Conservation (phyloP, 2,888 invertebrate genomes). For the Neoascia interrupta region DNA sequence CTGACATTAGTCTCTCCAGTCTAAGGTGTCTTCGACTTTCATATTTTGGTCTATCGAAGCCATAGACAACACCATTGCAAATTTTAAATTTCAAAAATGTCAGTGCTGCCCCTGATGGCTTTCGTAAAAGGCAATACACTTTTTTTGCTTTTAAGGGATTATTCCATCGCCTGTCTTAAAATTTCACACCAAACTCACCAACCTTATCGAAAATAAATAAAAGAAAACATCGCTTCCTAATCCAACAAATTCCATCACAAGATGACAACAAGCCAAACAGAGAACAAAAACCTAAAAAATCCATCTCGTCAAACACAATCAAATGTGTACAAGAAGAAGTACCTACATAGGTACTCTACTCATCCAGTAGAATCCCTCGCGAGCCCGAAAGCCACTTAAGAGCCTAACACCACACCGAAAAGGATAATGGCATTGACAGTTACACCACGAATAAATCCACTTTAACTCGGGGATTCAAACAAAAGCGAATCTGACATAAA, state of each 20-base stretch:
- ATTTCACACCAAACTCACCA: too few species aligned
- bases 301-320: conserved; percentile 68
- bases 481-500: conserved; percentile 67
- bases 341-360: conserved; percentile 16
- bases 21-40: too few species aligned
- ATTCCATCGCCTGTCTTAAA: too few species aligned
- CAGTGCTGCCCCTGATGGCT: too few species aligned
- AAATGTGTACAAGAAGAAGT: conserved; percentile 49
- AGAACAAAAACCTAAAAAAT: conserved; percentile 32
- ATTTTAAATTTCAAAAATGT: too few species aligned
- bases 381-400: conserved; percentile 68
- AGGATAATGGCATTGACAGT: conserved; percentile 69
- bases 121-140: too few species aligned
- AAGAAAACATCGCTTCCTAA: conserved; percentile 17
- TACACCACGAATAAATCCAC: conserved; percentile 70
- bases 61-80: too few species aligned
- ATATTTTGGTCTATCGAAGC: too few species aligned
- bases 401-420: conserved; percentile 66
- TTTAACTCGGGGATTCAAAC: conserved; percentile 68
- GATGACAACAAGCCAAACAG: neutral
- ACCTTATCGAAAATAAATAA: neutral
- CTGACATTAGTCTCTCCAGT: too few species aligned
- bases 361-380: conserved; percentile 59
- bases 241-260: conserved; percentile 43
- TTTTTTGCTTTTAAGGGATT: too few species aligned